Evolutionary conservation across 2,888 invertebrate species (phyloP).

Genomic region (Megaustenia siamemsis): DNA sequence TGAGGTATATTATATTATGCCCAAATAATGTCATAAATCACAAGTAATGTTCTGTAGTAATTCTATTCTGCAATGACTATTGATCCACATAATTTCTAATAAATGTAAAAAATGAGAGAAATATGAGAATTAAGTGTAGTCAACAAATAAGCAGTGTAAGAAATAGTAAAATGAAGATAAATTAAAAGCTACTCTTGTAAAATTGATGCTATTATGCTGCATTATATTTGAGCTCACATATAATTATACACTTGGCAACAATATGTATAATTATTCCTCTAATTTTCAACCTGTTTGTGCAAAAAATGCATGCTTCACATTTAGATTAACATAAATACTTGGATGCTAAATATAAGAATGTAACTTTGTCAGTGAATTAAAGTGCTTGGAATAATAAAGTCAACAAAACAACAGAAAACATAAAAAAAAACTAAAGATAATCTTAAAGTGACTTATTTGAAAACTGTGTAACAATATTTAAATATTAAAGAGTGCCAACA

Average conservation of each 20-base stretch:
- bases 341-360: too few species aligned
- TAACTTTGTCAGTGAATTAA: too few species aligned
- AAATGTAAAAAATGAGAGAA: background rate
- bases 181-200: background rate
- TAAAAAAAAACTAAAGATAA: too few species aligned
- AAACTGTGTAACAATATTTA: too few species aligned
- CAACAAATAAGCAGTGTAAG: background rate
- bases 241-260: background rate
- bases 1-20: slow-evolving; percentile 13
- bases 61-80: background rate
- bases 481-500: too few species aligned
- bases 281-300: background rate
- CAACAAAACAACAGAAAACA: too few species aligned
- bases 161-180: background rate
- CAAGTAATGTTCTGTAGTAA: background rate
- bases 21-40: background rate
- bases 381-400: too few species aligned
- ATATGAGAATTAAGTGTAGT: background rate
- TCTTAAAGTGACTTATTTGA: too few species aligned
- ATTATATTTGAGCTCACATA: background rate
- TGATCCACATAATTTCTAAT: background rate
- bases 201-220: background rate
- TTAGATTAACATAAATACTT: background rate
- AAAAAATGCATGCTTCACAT: background rate
- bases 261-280: background rate